A percentile compares a stretch with the other conserved stretches of the same genome.
Conservation (phyloP, 2,113 vertebrate species). For the Sus scrofa region T2T-Sscrofa CM000812.6:210093001-210093500, state of each 20-base stretch:
- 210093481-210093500: conserved; percentile 26
- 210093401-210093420: neutral
- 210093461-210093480: neutral
- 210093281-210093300: conserved; percentile 48
- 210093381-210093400: conserved; percentile 23
- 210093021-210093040: conserved; percentile 71
- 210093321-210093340: neutral
- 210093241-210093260: neutral
- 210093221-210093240: neutral
- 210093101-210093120: neutral
- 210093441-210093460: conserved; percentile 26
- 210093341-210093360: neutral
- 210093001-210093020: conserved; percentile 8
- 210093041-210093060: conserved; percentile 33
- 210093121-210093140: neutral
- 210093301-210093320: conserved; percentile 33
- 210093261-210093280: neutral
- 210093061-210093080: conserved; percentile 31
- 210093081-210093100: neutral
- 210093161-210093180: neutral
- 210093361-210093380: conserved; percentile 45
- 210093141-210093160: conserved; percentile 7
- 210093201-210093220: neutral
- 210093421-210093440: conserved; percentile 44
- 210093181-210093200: neutral